Conservation (phyloP, 2,888 invertebrate genomes). For the Leptinotarsa juncta region DNA sequence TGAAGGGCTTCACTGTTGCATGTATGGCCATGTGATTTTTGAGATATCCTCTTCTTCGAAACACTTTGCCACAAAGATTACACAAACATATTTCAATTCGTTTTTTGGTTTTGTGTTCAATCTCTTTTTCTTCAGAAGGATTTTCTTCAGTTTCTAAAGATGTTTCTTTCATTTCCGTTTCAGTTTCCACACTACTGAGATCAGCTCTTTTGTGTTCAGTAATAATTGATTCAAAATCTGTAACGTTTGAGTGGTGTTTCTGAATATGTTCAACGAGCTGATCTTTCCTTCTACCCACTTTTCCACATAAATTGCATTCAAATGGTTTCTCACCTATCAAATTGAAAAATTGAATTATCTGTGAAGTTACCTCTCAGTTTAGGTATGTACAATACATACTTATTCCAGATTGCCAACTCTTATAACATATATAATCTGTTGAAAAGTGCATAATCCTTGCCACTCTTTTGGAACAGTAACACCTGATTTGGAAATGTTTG, state of each 20-base stretch:
- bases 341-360: not conserved
- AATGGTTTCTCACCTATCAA: constrained; percentile 40
- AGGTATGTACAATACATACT: too few relatives aligned
- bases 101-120: constrained; percentile 7
- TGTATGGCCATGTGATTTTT: constrained; percentile 47
- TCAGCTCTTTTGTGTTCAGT: constrained; percentile 29
- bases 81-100: constrained; percentile 42
- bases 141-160: not conserved
- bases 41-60: constrained; percentile 39
- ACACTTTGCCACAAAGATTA: constrained; percentile 43
- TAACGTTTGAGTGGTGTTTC: constrained; percentile 40
- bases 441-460: too few relatives aligned
- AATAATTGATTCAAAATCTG: constrained; percentile 33
- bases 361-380: not conserved
- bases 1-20: constrained; percentile 40
- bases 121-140: not conserved
- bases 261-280: constrained; percentile 42
- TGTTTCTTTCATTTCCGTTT: not conserved
- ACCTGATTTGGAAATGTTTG: too few relatives aligned
- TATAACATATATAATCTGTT: too few relatives aligned
- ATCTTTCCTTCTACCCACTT: constrained; percentile 36
- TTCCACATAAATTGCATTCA: constrained; percentile 42
- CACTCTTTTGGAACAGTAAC: too few relatives aligned
- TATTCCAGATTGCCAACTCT: too few relatives aligned
- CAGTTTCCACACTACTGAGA: not conserved